Base-by-base conservation (phyloP, 2,888 invertebrate species). In the Lycophotia porphyrea region DNA sequence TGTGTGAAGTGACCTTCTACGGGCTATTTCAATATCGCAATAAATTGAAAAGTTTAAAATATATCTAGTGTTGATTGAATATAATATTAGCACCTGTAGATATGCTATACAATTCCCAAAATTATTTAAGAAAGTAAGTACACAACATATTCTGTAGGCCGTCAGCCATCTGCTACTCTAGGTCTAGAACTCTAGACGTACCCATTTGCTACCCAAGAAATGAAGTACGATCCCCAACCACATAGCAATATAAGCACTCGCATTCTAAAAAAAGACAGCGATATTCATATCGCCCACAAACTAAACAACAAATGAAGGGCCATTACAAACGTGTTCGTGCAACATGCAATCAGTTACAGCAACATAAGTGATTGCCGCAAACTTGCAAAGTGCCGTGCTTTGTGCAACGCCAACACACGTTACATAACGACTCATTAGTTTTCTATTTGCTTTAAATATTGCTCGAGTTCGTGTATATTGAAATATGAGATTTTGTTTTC, bases 321-420 rank as follows among this genome's bases (percentile, higher is more conserved):
- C 90, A 92, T 92, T 91, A 92, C 84, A 72, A 80, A 82, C 88
- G 81, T 85, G 86, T 91, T 91, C 92, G 93, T 92, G 94, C 91
- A 86, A 90, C 93, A 91, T 91, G 93, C 94, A 93, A 94, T 93
- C 92, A 88, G 91, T 94, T 92, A 93, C 88, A 86, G 81, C 86
- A 89, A 81, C 89, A 87, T 93, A 94, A 94, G 92, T 93, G 93
- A 95, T 94, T 92, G 92, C 92, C 80, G 90, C 90, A 85, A 93
- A 93, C 91, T 93, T 90, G 92, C 91, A 89, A 92, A 92, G 90
- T 90, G 88, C 88, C 88, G 87, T 88, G 88, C 88, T 87, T 88
- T 88, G 83, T 90, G 87, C 90, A 88, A 84, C 78, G 66, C 82
- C 77, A 82, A 81, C 87, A 88, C 81, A 87, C 83, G 85, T 75